Base-by-base conservation (phyloP, 2,888 invertebrate genomes). In the Podotricha telesiphe region DNA sequence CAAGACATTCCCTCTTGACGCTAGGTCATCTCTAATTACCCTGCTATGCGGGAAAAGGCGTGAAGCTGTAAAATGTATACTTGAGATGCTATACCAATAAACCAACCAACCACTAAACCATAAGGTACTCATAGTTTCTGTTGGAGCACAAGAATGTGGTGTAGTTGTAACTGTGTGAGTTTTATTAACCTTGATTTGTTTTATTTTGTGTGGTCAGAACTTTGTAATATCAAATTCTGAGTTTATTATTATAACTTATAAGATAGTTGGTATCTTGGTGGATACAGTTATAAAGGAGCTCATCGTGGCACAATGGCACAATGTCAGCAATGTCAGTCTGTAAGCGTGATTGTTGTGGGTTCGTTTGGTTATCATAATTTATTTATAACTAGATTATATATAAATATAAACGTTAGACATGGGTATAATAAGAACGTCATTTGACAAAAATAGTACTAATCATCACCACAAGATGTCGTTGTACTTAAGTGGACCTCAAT, bases 161-260 rank as follows among this genome's bases (percentile, higher is more conserved):
- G 22, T 17, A 1, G 20, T 8, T 42, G 4, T 6, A 45, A 59
- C 5, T 55, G 34, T 2, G 17, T 55, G 37, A 55, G 55, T 55
- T 34, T 17, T n/a, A n/a, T n/a, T n/a, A n/a, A n/a, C 17, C 28
- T 28, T 22, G n/a, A 59, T n/a, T 45, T 45, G 45, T 45, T 28
- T 45, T 17, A 59, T 59, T 59, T 45, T 45, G n/a, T 45, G n/a
- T 22, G n/a, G 17, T 17, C 11, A 59, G 45, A 59, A 45, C 45
- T 59, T 59, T 28, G 45, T 45, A 45, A 59, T 59, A 59, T 45
- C 59, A 42, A 59, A 45, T 59, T 22, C 45, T 45, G 22, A 59
- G 22, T 45, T 59, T 59, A 59, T 59, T 59, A 59, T 59, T 58
- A 58, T 40, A 58, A 55, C 55, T 42, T 59, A 45, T 28, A 22